Base-by-base conservation (phyloP, 2,888 invertebrate genomes). In the Argyresthia goedartella region DNA sequence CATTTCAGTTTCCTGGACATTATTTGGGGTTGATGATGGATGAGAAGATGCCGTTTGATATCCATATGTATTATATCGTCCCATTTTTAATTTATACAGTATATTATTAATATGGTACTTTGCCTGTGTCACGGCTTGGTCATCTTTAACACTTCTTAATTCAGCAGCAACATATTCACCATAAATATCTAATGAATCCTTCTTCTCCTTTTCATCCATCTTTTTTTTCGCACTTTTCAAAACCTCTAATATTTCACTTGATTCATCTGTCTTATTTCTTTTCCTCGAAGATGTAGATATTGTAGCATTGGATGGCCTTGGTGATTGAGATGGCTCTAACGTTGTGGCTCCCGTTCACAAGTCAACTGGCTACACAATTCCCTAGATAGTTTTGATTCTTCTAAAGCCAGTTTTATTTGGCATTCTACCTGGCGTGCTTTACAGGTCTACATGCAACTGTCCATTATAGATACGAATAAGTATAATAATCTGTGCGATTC, bases 51-150 rank as follows among this genome's bases (percentile, higher is more conserved):
- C 25, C 25, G 25, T 25, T 25, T 25, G 2, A 58, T 55, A 58
- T 56, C 54, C 56, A 58, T 56, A 54, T 53, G 55, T 56, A 58
- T 55, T 58, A 59, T 58, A 60, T 57, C 54, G 57, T 58, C 59
- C 59, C 57, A 59, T 60, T 45, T 45, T 45, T 45, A 44, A 45
- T 45, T 45, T 34, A 48, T 48, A 48, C 55, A 59, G 57, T 57
- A 59, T 60, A 58, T 60, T 58, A 60, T 60, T 60, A 57, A 59
- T 60, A 56, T 57, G 56, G 52, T 58, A 59, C 56, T 60, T 54
- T 54, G 60, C 58, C 57, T 58, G 55, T 53, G 54, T 57, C 55
- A 59, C 58, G 55, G 60, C 57, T 57, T 53, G 57, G 57, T 61
- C 59, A 57, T 60, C 57, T 56, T 61, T 58, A 55, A 60, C 56